A percentile compares a stretch with the other conserved stretches of the same genome.
Conservation (phyloP, 2,797 vertebrate species). For the Platyrinchus mystaceus region DNA sequence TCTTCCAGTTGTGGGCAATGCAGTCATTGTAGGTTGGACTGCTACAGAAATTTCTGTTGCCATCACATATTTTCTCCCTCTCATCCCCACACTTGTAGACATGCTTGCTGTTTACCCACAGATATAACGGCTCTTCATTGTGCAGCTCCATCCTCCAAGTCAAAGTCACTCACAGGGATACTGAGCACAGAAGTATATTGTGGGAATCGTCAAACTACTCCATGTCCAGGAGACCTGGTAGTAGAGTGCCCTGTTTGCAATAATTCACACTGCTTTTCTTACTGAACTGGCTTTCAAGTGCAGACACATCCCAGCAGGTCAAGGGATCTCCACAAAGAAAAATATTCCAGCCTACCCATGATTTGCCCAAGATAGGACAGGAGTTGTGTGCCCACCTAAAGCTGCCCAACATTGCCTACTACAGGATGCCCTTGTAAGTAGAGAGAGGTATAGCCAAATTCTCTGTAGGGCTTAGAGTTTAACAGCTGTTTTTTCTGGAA, state of each 20-base stretch:
- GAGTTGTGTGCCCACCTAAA: neutral
- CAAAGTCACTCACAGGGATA: neutral
- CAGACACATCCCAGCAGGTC: neutral
- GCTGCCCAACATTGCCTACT: neutral
- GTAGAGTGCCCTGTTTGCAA: neutral
- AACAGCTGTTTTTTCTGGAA: neutral
- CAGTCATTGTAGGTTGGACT: neutral
- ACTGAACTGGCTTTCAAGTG: neutral
- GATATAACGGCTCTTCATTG: neutral
- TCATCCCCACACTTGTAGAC: neutral
- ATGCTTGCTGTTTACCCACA: neutral
- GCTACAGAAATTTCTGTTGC: neutral
- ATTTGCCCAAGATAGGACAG: neutral
- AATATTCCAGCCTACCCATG: neutral
- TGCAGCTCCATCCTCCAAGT: neutral
- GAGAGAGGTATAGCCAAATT: neutral
- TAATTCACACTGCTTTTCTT: neutral
- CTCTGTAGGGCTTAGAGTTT: neutral
- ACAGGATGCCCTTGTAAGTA: accelerated
- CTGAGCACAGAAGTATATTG: accelerated
- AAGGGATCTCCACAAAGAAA: neutral
- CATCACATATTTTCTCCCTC: neutral
- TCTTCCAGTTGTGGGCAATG: neutral
- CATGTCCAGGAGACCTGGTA: accelerated
- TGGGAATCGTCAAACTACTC: neutral